phyloP scores from a whole-genome alignment of 1,140 invertebrate genomes.

The Yoshiicerus persimilis region DNA sequence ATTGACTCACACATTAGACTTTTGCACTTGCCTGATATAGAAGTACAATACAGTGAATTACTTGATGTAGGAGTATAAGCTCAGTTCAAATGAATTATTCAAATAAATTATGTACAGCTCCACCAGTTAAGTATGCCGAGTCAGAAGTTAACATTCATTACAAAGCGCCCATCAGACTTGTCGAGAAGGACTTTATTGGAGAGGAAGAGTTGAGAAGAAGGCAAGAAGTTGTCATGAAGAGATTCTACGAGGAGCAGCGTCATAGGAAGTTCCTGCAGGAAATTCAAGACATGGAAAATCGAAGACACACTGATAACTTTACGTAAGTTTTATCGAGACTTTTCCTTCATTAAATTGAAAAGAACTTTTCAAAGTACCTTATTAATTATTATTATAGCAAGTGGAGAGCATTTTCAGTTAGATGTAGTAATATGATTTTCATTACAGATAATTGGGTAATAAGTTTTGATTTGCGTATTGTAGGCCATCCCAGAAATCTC shows the following conservation, averaged over 20 bases:
- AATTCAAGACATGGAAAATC: conserved; percentile 84
- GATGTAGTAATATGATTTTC: background rate
- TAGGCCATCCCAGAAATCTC: conserved; percentile 87
- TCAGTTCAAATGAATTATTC: background rate
- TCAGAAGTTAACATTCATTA: conserved; percentile 92
- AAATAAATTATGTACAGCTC: conserved; percentile 18
- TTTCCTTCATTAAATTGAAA: background rate
- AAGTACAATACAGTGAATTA: background rate
- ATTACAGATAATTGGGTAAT: too few relatives aligned
- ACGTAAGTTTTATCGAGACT: conserved; percentile 60
- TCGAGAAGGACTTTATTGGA: conserved; percentile 73
- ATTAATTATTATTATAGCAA: background rate
- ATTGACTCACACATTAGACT: background rate
- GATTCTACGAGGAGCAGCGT: conserved; percentile 83
- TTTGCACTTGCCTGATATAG: background rate
- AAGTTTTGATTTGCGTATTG: background rate
- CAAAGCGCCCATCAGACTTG: conserved; percentile 77
- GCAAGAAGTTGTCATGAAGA: conserved; percentile 86
- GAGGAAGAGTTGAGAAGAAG: conserved; percentile 79
- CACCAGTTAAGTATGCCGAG: conserved; percentile 75
- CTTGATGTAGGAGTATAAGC: background rate
- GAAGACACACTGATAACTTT: conserved; percentile 87
- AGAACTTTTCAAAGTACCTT: background rate
- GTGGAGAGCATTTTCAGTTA: too few relatives aligned
- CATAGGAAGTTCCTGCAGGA: conserved; percentile 85